Base-by-base conservation (phyloP, 2,113 vertebrate species). In the Chlorocebus sabaeus region DNA sequence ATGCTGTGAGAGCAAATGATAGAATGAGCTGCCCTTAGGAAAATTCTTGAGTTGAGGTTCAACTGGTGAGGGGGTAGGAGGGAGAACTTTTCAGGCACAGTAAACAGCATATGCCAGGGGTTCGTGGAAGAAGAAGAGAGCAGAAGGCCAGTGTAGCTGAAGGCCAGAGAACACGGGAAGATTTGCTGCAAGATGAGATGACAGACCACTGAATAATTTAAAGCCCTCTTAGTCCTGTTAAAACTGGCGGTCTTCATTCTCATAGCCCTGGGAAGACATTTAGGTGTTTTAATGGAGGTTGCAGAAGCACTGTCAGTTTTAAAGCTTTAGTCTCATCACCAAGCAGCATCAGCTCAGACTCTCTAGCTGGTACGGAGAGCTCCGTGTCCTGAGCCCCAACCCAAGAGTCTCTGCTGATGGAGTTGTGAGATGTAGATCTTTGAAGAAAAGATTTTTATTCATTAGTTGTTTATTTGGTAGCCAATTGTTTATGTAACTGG, bases 401-500 rank as follows among this genome's bases (percentile, higher is more conserved):
- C 48, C 23, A 43, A 35, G 89, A 50, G 35, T 27, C 5, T 75
- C 23, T 57, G 0, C 83, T 38, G 27, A 2, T 80, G 61, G 85
- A 48, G 14, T 23, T n/a, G 5, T 72, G 73, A 89, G 70, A 30
- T 64, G 20, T 16, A 72, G 43, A 72, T 76, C 61, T 96, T 82
- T 52, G 38, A 43, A 88, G 43, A 45, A 59, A 67, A 82, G 4
- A 61, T 55, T 90, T 83, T 79, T 35, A 13, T 80, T 78, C 13
- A 38, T 92, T 45, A n/a, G n/a, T 78, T 95, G 30, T 68, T 95
- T 90, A 79, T 83, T 87, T 38, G 81, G 73, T 90, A 85, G 93
- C 30, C 64, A 61, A 73, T 92, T 84, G 18, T 87, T 50, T 68
- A 32, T 75, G 43, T 83, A 79, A 72, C 72, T 8, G 20, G 8